Conservation (phyloP, 1,140 invertebrate genomes). For the Sarcophaga peregrina region DNA sequence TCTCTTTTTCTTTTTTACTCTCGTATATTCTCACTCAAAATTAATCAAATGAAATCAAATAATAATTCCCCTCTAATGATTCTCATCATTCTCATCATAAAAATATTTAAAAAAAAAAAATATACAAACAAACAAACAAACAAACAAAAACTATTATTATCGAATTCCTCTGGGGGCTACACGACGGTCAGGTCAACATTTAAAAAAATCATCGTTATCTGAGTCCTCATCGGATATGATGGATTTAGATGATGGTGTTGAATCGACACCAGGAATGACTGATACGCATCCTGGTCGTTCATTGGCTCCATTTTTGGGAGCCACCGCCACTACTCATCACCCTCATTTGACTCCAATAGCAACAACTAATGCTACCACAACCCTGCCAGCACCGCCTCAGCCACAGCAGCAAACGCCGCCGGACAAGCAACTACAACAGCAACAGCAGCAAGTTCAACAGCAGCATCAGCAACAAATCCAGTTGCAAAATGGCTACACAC, state of each 20-base stretch:
- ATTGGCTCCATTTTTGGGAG: constrained; percentile 66
- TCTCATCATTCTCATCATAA: background rate
- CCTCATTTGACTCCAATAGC: constrained; percentile 48
- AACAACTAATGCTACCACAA: constrained; percentile 49
- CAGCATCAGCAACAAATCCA: constrained; percentile 47
- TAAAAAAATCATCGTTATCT: constrained; percentile 90
- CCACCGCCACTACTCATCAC: constrained; percentile 49
- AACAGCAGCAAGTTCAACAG: constrained; percentile 49
- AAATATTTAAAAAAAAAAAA: too few relatives aligned
- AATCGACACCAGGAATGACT: constrained; percentile 75
- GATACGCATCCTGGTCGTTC: constrained; percentile 63
- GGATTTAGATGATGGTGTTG: constrained; percentile 91
- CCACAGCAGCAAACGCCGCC: constrained; percentile 35
- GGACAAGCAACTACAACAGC: constrained; percentile 47
- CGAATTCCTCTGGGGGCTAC: background rate
- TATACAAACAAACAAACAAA: too few relatives aligned
- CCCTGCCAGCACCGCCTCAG: constrained; percentile 49
- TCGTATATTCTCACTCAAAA: background rate
- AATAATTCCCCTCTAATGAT: background rate
- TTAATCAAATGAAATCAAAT: background rate
- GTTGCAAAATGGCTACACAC: constrained; percentile 69
- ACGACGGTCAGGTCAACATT: constrained; percentile 78
- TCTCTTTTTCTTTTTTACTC: constrained; percentile 19
- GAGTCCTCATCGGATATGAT: constrained; percentile 95
- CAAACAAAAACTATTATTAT: background rate